Evolutionary conservation across 2,888 invertebrate species (phyloP), one percentile per base, ranked within the genome.

Genomic region (Hypolimnas misippus): DNA sequence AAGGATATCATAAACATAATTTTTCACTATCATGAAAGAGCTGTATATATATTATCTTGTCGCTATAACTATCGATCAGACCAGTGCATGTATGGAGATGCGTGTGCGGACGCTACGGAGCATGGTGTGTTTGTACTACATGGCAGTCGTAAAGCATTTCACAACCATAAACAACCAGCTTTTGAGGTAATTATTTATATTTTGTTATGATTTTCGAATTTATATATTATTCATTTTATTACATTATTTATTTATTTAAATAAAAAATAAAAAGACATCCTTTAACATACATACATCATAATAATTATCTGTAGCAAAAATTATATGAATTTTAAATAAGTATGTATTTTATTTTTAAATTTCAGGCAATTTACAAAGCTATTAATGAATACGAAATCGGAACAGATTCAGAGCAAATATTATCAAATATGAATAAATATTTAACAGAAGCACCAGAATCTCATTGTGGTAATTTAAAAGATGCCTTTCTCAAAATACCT

Each of bases 51-150:
- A 62, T 95, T 97, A 80, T 93, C 96, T 0, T 99, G 98, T 79
- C 94, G 96, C 65, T 97, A 96, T 89, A 99, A 99, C 86, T 98
- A 96, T 87, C 95, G 98, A 53, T 96, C 98, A 1, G 98, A 99
- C 88, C 98, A 98, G 85, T 99, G 99, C 85, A 97, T 97, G 96
- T 99, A 98, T 79, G 96, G 96, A 87, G 97, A 96, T 79, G 96
- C 97, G 3, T 98, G 98, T 83, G 93, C 94, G 52, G 94, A 93
- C 53, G 96, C 96, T 0, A 94, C 95, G 64, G 83, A 90, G 56
- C 83, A 93, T 31, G 98, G 98, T 1, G 95, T 97, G n/a, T 93
- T 94, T 67, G 93, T 98, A 6, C 81, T 98, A 51, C 99, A 99
- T 81, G 98, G 98, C 38, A 98, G 96, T 73, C 93, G 98, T 56